Base-by-base conservation (phyloP, 2,113 vertebrate genomes). In the Orthonyx spaldingii region DNA sequence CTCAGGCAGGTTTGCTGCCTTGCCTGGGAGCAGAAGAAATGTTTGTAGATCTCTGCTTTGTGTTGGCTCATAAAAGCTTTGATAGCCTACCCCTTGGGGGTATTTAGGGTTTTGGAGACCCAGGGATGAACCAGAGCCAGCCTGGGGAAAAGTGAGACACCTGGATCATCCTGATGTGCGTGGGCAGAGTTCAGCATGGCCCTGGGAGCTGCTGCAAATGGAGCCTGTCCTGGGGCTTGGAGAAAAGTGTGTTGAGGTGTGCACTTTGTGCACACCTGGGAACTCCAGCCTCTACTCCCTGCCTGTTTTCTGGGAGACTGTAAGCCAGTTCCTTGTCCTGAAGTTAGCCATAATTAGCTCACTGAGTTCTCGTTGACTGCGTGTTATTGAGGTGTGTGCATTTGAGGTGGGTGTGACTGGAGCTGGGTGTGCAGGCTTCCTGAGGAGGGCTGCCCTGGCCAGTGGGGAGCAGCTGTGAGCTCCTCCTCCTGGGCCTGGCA, bases 281-380 rank as follows among this genome's bases (percentile, higher is more conserved):
- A 94, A 9, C n/a, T 83, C 63, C 23, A 20, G 30, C 74, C 27
- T 78, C 20, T 82, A 21, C 35, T 92, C 16, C 39, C 24, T 11
- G 0, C 33, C 75, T 59, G 30, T 86, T 79, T 82, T 59, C 53
- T 37, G 13, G 50, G 28, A 70, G 33, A 55, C 23, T 35, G 42
- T 59, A 35, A 66, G 23, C 33, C 37, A 39, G 20, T 52, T 89
- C 61, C 23, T 56, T 80, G 37, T 71, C n/a, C 65, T 52, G 26
- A 55, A 76, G 15, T 53, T 24, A 50, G 44, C 9, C 4, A 6
- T 68, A 20, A 44, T 87, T 66, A 53, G 30, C 56, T 59, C 35
- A 9, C 15, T 1, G 2, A 12, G 7, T 59, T 41, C 46, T 74
- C 1, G 0, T 1, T 27, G n/a, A 16, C 11, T 6, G 16, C 1